Evolutionary conservation across 2,797 vertebrate genomes (phyloP).

Genomic region (Sebastes nivosus): DNA sequence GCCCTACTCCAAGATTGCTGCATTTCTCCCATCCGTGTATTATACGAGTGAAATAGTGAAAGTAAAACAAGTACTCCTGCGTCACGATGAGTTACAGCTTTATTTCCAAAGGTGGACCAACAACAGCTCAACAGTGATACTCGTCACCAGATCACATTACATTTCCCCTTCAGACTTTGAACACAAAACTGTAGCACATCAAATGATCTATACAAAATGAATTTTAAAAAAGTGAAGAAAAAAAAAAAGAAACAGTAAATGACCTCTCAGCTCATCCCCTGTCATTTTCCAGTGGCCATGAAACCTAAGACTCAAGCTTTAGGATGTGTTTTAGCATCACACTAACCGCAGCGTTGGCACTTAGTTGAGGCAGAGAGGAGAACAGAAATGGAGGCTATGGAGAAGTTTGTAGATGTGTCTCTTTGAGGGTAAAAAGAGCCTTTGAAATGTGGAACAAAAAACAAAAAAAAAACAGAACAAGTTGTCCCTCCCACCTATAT

Average conservation of each 20-base stretch:
- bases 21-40: neutral
- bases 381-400: neutral
- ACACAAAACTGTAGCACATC: slow-evolving; percentile 60
- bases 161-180: slow-evolving; percentile 42
- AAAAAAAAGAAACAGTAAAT: neutral
- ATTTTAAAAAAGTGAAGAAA: slow-evolving; percentile 45
- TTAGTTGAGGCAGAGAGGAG: slow-evolving; percentile 9
- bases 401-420: slow-evolving; percentile 19
- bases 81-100: slow-evolving; percentile 63
- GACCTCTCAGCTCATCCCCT: neutral
- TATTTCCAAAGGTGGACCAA: slow-evolving; percentile 72
- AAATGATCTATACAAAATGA: slow-evolving; percentile 61
- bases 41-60: neutral
- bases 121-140: slow-evolving; percentile 22
- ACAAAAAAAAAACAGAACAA: slow-evolving; percentile 9
- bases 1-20: neutral
- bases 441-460: slow-evolving; percentile 19
- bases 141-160: neutral
- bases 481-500: slow-evolving; percentile 8
- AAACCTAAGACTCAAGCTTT: slow-evolving; percentile 11
- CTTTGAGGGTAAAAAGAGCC: slow-evolving; percentile 1
- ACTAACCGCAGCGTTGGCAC: slow-evolving; percentile 5
- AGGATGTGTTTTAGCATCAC: neutral
- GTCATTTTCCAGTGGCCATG: neutral
- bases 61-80: slow-evolving; percentile 1